These are phyloP conservation scores for Euplagia quadripunctaria DNA, from an alignment of 2,888 invertebrate genomes.

Conservation along the genomic window DNA sequence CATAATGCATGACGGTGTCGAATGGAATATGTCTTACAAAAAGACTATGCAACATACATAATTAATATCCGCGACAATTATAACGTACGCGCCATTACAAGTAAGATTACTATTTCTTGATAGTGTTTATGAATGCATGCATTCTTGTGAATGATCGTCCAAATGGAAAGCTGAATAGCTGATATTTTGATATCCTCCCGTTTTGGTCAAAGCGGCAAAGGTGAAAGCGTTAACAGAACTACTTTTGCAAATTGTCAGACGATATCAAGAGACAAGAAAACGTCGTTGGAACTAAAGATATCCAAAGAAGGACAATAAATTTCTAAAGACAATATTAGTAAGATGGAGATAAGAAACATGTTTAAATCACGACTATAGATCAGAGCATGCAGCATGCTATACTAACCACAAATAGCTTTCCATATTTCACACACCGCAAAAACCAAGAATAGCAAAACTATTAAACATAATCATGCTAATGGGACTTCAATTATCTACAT, in stretches of 20 bases:
- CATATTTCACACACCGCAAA: slow-evolving; percentile 32
- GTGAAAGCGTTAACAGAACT: too few species aligned
- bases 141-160: not conserved
- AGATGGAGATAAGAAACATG: not conserved
- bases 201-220: not conserved
- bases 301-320: too few species aligned
- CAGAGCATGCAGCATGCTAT: not conserved
- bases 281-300: too few species aligned
- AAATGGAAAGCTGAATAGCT: not conserved
- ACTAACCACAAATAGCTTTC: slow-evolving; percentile 7
- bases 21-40: not conserved
- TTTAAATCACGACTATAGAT: not conserved
- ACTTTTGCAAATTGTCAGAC: too few species aligned
- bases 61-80: slow-evolving; percentile 13
- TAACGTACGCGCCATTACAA: not conserved
- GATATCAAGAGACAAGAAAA: too few species aligned
- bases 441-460: slow-evolving; percentile 30
- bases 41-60: slow-evolving; percentile 7
- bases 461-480: slow-evolving; percentile 40
- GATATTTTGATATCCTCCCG: not conserved
- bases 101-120: not conserved
- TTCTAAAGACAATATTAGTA: too few species aligned
- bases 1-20: not conserved
- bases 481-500: slow-evolving; percentile 34
- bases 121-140: not conserved